A percentile compares a stretch with the other conserved stretches of the same genome.
Conservation (phyloP, 2,113 vertebrate species). For the Lycaon pictus region DNA sequence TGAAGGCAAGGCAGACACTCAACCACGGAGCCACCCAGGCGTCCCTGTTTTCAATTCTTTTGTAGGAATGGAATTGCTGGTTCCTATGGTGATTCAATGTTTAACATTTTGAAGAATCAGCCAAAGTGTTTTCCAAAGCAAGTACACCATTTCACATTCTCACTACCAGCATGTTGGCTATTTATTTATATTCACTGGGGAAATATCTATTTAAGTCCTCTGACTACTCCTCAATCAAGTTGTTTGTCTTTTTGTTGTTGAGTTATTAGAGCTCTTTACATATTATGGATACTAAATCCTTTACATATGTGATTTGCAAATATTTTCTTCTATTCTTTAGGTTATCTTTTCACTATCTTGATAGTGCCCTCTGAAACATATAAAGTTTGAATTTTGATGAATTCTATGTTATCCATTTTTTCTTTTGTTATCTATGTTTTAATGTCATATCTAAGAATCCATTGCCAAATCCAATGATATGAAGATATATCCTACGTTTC, state of each 20-base stretch:
- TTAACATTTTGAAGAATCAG: neutral
- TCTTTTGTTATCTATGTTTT: neutral
- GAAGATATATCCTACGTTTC: neutral
- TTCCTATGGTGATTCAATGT: neutral
- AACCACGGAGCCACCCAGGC: no score
- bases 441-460: neutral
- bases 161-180: neutral
- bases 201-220: neutral
- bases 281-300: neutral
- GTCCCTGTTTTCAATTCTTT: neutral
- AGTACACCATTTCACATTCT: neutral
- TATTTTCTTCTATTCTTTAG: neutral
- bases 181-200: neutral
- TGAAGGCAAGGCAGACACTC: no score
- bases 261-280: neutral
- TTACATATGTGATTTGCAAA: neutral
- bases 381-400: neutral
- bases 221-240: neutral
- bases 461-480: neutral
- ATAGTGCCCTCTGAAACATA: neutral
- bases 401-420: neutral
- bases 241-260: conserved; percentile 5
- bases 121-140: neutral
- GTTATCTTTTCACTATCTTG: neutral
- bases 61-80: neutral